Evolutionary conservation across 1,140 invertebrate species (phyloP).

Genomic region (Heterodera schachtii): DNA sequence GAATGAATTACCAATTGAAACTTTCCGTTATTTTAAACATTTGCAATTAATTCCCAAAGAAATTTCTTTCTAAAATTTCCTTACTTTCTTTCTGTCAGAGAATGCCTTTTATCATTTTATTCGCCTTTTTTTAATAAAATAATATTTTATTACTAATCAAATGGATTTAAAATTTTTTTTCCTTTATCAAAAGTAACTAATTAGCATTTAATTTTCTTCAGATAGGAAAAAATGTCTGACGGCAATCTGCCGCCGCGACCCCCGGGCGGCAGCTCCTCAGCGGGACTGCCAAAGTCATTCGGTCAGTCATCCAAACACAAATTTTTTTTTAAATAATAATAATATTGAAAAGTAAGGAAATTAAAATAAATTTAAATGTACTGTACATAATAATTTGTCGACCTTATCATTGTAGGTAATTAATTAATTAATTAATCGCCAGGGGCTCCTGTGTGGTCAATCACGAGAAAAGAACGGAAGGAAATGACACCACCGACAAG

Average conservation of each 20-base stretch:
- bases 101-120: background rate
- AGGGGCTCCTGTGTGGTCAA: constrained; percentile 37
- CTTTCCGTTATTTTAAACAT: too few relatives aligned
- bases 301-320: background rate
- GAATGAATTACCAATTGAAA: too few relatives aligned
- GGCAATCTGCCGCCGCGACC: constrained; percentile 25
- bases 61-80: background rate
- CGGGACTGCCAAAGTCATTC: background rate
- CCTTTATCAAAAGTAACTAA: background rate
- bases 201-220: background rate
- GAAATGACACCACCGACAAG: constrained; percentile 33
- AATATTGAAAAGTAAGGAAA: too few relatives aligned
- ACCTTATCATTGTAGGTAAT: too few relatives aligned
- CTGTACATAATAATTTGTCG: too few relatives aligned
- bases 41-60: background rate
- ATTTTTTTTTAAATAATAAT: too few relatives aligned
- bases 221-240: constrained; percentile 21
- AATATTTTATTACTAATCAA: too few relatives aligned
- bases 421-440: too few relatives aligned
- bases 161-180: background rate
- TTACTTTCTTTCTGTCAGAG: background rate
- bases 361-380: too few relatives aligned
- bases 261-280: background rate
- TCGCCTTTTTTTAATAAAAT: too few relatives aligned
- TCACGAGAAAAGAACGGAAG: constrained; percentile 37